Evolutionary conservation across 2,888 invertebrate genomes (phyloP).

Genomic region (Brachypalpus laphriformis): DNA sequence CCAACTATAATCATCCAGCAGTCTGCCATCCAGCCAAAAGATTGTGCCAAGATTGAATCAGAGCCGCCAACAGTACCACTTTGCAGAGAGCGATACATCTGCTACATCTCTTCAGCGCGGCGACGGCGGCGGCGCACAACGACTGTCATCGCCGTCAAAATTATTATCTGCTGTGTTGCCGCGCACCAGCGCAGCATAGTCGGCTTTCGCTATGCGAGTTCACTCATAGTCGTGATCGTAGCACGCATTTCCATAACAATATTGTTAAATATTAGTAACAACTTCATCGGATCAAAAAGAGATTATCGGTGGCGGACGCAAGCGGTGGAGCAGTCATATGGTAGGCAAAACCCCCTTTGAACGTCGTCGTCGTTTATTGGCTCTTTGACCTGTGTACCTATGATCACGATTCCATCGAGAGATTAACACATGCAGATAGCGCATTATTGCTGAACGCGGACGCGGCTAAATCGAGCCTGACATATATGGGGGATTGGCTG

Average conservation of each 20-base stretch:
- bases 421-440: slow-evolving; percentile 63
- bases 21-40: slow-evolving; percentile 40
- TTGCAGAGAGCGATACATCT: slow-evolving; percentile 40
- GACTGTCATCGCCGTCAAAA: slow-evolving; percentile 69
- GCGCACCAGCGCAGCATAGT: slow-evolving; percentile 5
- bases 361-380: slow-evolving; percentile 66
- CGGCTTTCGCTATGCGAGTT: slow-evolving; percentile 49
- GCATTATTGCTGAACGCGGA: slow-evolving; percentile 68
- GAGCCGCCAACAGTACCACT: slow-evolving; percentile 66
- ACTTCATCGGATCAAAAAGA: slow-evolving; percentile 74
- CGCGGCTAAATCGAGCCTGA: slow-evolving; percentile 67
- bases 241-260: slow-evolving; percentile 73
- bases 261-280: slow-evolving; percentile 74
- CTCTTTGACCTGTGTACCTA: slow-evolving; percentile 73
- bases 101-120: slow-evolving; percentile 38
- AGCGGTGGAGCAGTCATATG: slow-evolving; percentile 13
- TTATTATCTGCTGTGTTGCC: slow-evolving; percentile 48
- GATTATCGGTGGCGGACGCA: slow-evolving; percentile 57
- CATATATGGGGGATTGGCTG: slow-evolving; percentile 61
- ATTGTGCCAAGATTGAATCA: slow-evolving; percentile 69
- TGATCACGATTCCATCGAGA: slow-evolving; percentile 69
- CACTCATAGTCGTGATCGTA: slow-evolving; percentile 34
- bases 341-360: slow-evolving; percentile 36
- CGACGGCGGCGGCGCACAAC: no score
- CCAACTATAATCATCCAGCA: slow-evolving; percentile 50